A percentile compares a stretch with the other conserved stretches of the same genome.
phyloP scores from a whole-genome alignment of 2,888 invertebrate genomes.

The Drosophila formosana region DNA sequence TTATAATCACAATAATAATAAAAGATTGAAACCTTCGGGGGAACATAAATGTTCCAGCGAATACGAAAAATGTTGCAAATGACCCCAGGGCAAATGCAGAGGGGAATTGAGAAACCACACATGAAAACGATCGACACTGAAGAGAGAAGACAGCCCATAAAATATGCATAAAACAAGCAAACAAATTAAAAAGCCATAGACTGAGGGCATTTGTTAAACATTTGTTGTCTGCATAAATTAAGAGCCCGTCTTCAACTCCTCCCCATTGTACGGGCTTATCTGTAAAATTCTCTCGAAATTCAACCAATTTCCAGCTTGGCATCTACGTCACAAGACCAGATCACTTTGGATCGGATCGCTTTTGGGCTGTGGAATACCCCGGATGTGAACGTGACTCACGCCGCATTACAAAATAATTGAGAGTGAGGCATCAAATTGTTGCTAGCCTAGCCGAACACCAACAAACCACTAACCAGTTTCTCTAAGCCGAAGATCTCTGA shows the following conservation, averaged over 20 bases:
- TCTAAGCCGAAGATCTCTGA: slow-evolving; percentile 23
- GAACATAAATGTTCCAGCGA: slow-evolving; percentile 30
- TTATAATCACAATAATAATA: slow-evolving; percentile 24
- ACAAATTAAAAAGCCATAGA: slow-evolving; percentile 47
- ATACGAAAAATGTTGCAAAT: slow-evolving; percentile 45
- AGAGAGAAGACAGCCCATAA: no score
- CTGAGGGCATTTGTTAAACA: slow-evolving; percentile 32
- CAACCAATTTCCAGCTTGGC: slow-evolving; percentile 6
- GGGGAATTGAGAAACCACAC: slow-evolving; percentile 29
- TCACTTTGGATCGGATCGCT: not conserved
- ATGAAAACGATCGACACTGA: slow-evolving; percentile 9
- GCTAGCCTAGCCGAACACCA: slow-evolving; percentile 37
- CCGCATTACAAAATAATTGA: slow-evolving; percentile 24
- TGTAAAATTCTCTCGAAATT: slow-evolving; percentile 23
- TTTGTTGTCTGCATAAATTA: slow-evolving; percentile 40
- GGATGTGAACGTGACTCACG: slow-evolving; percentile 67
- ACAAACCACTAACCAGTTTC: slow-evolving; percentile 21
- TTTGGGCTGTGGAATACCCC: slow-evolving; percentile 66
- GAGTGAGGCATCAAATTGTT: slow-evolving; percentile 36
- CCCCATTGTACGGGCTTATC: not conserved
- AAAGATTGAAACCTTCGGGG: slow-evolving; percentile 12
- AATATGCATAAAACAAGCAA: slow-evolving; percentile 48
- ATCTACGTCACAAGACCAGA: slow-evolving; percentile 36
- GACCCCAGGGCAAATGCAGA: slow-evolving; percentile 18
- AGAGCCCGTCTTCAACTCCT: not conserved